phyloP scores from a whole-genome alignment of 2,113 vertebrate genomes.

The Scytalopus superciliaris region DNA sequence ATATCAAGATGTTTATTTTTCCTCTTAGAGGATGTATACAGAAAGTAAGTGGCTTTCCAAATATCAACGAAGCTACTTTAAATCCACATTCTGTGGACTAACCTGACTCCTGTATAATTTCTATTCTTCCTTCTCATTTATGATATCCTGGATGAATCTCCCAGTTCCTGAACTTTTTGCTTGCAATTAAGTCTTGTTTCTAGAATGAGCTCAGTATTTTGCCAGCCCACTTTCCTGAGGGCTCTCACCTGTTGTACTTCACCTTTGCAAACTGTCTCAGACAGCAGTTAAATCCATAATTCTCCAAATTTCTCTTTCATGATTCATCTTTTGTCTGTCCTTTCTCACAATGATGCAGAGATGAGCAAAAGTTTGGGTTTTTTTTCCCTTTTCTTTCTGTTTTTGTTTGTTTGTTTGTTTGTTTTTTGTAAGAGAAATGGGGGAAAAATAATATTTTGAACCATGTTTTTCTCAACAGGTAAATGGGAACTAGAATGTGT shows the following conservation, averaged over 20 bases:
- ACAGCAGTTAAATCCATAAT: neutral
- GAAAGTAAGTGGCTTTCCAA: neutral
- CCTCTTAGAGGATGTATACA: rapidly evolving
- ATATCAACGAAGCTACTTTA: neutral
- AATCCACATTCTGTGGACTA: neutral
- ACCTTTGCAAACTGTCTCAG: neutral
- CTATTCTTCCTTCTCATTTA: neutral
- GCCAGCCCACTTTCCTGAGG: neutral
- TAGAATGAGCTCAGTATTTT: neutral
- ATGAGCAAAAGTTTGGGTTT: neutral
- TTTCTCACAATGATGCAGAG: neutral
- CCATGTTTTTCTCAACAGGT: neutral
- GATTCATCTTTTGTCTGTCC: neutral
- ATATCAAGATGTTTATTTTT: neutral
- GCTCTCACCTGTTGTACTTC: neutral
- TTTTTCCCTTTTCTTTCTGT: too few relatives aligned
- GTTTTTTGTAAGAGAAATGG: neutral
- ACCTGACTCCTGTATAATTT: neutral
- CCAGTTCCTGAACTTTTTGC: neutral
- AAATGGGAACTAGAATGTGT: neutral
- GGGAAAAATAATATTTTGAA: rapidly evolving
- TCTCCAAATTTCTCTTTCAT: neutral
- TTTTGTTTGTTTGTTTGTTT: too few relatives aligned
- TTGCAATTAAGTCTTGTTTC: neutral
- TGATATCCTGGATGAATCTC: neutral